Conservation (phyloP, 2,113 vertebrate species). For the Rallus limicola region DNA sequence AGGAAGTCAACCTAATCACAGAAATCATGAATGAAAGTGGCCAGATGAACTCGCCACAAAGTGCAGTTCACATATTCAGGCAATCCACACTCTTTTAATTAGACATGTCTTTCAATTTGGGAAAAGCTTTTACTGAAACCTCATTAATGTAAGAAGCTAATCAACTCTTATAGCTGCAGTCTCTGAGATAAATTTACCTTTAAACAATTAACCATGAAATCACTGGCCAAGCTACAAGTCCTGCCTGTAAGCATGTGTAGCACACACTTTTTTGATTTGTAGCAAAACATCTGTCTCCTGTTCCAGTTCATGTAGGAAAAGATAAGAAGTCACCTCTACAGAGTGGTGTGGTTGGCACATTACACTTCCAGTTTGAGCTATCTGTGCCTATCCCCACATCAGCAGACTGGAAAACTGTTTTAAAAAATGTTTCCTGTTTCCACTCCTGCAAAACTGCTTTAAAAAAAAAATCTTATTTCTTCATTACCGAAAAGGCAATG, state of each 20-base stretch:
- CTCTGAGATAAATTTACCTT: neutral
- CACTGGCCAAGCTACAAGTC: neutral
- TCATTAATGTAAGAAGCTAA: constrained; percentile 37
- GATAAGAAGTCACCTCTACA: neutral
- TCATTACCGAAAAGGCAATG: neutral
- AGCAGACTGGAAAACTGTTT: neutral
- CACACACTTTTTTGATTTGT: neutral
- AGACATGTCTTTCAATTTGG: constrained; percentile 11
- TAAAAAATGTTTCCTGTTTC: too few relatives aligned
- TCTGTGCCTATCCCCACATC: neutral
- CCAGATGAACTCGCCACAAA: neutral
- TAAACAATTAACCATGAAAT: constrained; percentile 13
- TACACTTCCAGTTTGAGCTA: neutral
- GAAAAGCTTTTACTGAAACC: constrained; percentile 34
- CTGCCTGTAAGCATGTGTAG: neutral
- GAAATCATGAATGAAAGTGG: constrained; percentile 15
- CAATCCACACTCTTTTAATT: constrained; percentile 6
- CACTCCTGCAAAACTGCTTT: too few relatives aligned
- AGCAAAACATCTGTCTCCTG: neutral
- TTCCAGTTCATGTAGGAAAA: neutral
- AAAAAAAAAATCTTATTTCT: neutral
- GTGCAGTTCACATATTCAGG: neutral
- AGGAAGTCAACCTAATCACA: neutral
- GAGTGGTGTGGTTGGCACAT: neutral
- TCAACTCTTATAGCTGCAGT: neutral